A percentile compares a stretch with the other conserved stretches of the same genome.
phyloP scores from a whole-genome alignment of 2,113 vertebrate genomes.

The Eurypyga helias region DNA sequence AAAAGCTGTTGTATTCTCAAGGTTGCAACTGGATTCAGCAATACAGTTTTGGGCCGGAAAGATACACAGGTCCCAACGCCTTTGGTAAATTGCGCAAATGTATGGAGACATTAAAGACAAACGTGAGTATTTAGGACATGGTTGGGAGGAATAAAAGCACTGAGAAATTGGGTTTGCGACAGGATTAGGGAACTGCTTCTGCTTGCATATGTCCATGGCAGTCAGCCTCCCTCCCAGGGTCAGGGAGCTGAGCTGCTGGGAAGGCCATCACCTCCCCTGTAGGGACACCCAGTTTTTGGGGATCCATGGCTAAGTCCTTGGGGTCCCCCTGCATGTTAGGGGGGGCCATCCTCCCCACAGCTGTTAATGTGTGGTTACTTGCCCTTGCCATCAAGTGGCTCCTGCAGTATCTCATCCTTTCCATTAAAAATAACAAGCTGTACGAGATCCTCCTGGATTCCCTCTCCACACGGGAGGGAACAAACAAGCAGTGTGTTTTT shows the following conservation, averaged over 20 bases:
- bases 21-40: slow-evolving; percentile 88
- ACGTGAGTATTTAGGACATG: slow-evolving; percentile 66
- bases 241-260: background rate
- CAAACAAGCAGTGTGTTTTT: background rate
- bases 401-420: background rate
- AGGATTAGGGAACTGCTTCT: background rate
- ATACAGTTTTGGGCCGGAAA: slow-evolving; percentile 84
- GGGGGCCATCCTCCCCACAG: background rate
- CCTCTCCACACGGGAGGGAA: background rate
- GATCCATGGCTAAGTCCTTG: background rate
- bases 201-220: rapidly evolving
- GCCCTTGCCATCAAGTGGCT: background rate
- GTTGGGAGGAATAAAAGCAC: background rate
- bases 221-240: background rate
- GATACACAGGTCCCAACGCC: slow-evolving; percentile 79
- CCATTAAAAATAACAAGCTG: background rate
- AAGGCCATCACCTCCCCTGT: background rate
- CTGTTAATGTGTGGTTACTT: background rate
- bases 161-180: background rate
- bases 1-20: slow-evolving; percentile 85
- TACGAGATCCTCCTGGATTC: background rate
- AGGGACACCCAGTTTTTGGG: background rate
- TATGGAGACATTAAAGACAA: slow-evolving; percentile 77
- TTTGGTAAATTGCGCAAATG: slow-evolving; percentile 83
- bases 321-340: background rate